Base-by-base conservation (phyloP, 1,140 invertebrate genomes). In the Monochamus saltuarius region DNA sequence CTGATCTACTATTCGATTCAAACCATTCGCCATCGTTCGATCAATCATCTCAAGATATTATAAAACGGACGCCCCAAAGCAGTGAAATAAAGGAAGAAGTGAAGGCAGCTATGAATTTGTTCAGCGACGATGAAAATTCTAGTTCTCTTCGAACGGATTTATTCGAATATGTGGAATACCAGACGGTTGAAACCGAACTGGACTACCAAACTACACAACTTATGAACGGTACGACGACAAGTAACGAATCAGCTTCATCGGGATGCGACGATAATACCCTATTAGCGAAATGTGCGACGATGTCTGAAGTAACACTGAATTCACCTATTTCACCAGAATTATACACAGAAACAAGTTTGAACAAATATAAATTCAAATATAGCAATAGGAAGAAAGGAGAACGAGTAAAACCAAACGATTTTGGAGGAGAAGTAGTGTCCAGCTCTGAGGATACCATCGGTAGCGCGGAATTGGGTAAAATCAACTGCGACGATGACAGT, bases 1-100 rank as follows among this genome's bases (percentile, higher is more conserved):
- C 87, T 0, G 87, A 89, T 68, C 68, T 89, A 34, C 72, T 89
- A 14, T 87, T 89, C 64, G 85, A 85, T 61, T 63, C 73, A 3
- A 76, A 77, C 62, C 73, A 77, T 67, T 77, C 75, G 4, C 75
- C 75, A 6, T 73, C 72, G 2, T 77, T 74, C 58, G 74, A 75
- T 56, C 74, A 76, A 40, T 55, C 64, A 11, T 73, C 71, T 7
- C 75, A 74, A 62, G 73, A 75, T 51, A 50, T 73, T 2, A 49
- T 68, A 16, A 70, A 70, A 54, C 43, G 66, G 17, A 17, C 59
- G 1, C 47, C 36, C 7, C 68, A 66, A 58, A 49, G 56, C 4
- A 56, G 40, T 3, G 66, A 66, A 40, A 61, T 45, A 4, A 72
- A 72, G 49, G 58, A 69, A 19, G 66, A 72, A 17, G 36, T 61